Conservation (phyloP, 2,113 vertebrate genomes). For the Oxygymnocypris stewartii region DNA sequence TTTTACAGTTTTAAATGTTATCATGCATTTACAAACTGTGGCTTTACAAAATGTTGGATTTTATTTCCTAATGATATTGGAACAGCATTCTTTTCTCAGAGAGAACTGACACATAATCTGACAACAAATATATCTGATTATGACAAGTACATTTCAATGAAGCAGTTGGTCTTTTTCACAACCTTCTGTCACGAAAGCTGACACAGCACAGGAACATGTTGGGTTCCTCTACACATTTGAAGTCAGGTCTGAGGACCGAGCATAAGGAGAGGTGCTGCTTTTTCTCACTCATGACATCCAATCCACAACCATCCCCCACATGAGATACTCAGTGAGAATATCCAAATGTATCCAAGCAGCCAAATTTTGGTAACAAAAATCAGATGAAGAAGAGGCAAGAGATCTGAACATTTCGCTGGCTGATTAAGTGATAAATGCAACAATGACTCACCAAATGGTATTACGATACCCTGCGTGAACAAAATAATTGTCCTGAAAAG, state of each 20-base stretch:
- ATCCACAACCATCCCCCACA: constrained; percentile 67
- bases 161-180: constrained; percentile 46
- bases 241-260: constrained; percentile 62
- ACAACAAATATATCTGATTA: constrained; percentile 8
- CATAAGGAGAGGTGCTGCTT: constrained; percentile 75
- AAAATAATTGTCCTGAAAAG: not conserved
- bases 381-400: constrained; percentile 35
- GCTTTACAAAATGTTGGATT: not conserved
- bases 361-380: constrained; percentile 57
- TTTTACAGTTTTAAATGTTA: not conserved
- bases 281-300: constrained; percentile 72
- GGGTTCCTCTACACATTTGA: constrained; percentile 51
- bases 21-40: not conserved
- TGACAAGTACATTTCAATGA: constrained; percentile 30
- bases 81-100: constrained; percentile 1
- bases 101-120: constrained; percentile 22
- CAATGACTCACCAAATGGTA: not conserved
- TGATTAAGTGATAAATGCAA: constrained; percentile 4
- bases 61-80: not conserved
- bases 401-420: constrained; percentile 15
- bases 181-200: constrained; percentile 54
- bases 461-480: not conserved
- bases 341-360: constrained; percentile 66
- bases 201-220: constrained; percentile 45
- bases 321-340: constrained; percentile 55